phyloP scores from a whole-genome alignment of 2,797 vertebrate species.

The Sylvilagus floridanus region DNA sequence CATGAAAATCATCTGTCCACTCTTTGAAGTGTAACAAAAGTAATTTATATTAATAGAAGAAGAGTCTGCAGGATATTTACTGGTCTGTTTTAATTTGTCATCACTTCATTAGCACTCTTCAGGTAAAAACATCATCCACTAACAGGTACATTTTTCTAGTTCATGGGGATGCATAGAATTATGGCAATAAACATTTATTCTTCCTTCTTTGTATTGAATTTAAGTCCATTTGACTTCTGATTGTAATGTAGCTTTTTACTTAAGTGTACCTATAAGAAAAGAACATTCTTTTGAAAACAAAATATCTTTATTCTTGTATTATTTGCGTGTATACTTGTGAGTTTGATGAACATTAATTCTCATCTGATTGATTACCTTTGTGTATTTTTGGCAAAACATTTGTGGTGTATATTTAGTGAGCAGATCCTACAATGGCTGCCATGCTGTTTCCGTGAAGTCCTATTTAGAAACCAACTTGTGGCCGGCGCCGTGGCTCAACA shows the following conservation, averaged over 20 bases:
- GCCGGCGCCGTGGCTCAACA: too few relatives aligned
- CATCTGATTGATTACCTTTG: not conserved
- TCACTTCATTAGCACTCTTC: not conserved
- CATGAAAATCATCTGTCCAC: not conserved
- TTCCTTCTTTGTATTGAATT: not conserved
- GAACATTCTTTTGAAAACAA: not conserved
- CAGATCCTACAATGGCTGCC: not conserved
- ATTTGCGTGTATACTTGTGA: not conserved
- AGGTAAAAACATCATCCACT: not conserved
- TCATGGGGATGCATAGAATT: not conserved
- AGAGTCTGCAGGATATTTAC: not conserved
- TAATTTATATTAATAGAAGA: not conserved
- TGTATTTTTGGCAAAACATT: not conserved
- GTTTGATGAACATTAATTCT: not conserved
- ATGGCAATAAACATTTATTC: not conserved
- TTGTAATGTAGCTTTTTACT: not conserved
- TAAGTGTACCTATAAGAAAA: not conserved
- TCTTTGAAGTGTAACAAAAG: not conserved
- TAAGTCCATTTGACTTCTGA: not conserved
- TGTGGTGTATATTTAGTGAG: not conserved
- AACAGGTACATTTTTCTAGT: not conserved
- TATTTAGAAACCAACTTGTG: accelerated
- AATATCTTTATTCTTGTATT: not conserved
- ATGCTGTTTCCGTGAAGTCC: accelerated
- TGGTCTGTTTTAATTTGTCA: conserved; percentile 1